These are phyloP conservation scores for Leptonema lineaticorne DNA, from an alignment of 1,140 invertebrate genomes.

Conservation along the genomic window DNA sequence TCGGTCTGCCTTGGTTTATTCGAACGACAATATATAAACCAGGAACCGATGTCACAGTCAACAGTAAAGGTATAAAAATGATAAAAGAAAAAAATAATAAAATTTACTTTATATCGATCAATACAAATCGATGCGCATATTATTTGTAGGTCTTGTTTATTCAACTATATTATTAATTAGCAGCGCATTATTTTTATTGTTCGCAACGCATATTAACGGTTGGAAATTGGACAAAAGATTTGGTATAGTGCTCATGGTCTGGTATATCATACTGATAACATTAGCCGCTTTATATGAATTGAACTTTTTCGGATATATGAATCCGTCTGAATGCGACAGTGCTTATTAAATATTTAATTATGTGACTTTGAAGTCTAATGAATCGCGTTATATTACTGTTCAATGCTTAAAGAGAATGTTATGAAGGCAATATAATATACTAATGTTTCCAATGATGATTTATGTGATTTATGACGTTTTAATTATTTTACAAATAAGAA, in stretches of 20 bases:
- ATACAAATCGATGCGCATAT: background rate
- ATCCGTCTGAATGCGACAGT: conserved; percentile 81
- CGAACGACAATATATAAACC: conserved; percentile 86
- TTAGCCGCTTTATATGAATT: conserved; percentile 91
- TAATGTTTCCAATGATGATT: no score
- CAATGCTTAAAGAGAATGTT: no score
- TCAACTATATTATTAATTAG: conserved; percentile 89
- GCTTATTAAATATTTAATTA: conserved; percentile 63
- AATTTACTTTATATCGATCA: background rate
- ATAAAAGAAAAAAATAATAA: no score
- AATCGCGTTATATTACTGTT: no score
- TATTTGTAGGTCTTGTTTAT: conserved; percentile 80
- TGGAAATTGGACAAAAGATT: conserved; percentile 91
- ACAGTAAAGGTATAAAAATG: conserved; percentile 78
- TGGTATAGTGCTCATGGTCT: conserved; percentile 84
- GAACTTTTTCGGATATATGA: conserved; percentile 88
- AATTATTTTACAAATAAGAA: no score
- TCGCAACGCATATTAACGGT: conserved; percentile 86
- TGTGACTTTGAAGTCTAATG: background rate
- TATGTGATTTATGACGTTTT: no score
- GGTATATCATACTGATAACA: conserved; percentile 90
- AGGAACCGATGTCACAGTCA: conserved; percentile 82
- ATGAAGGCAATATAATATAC: no score
- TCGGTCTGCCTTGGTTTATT: conserved; percentile 95
- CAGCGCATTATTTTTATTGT: conserved; percentile 89